These are phyloP conservation scores for Crotalus tigris DNA, from an alignment of 2,113 vertebrate genomes.

Conservation along the genomic window DNA sequence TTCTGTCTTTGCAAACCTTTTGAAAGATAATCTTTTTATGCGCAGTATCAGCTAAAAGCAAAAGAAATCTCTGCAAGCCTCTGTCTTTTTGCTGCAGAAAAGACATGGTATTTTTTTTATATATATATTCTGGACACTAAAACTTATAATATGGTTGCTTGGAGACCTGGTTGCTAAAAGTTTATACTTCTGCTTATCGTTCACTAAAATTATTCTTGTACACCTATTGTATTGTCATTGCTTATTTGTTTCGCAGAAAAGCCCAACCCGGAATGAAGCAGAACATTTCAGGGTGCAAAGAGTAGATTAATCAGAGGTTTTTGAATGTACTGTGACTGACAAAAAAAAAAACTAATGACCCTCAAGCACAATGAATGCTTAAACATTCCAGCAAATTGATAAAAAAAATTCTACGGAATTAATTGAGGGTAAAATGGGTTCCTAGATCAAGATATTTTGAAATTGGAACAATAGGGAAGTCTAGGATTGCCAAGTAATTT, in stretches of 20 bases:
- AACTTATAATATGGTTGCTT: not conserved
- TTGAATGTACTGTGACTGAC: not conserved
- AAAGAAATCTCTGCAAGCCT: not conserved
- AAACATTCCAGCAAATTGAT: not conserved
- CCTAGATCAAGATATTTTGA: not conserved
- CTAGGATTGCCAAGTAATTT: not conserved
- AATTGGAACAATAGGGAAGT: not conserved
- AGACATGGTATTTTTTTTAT: not conserved
- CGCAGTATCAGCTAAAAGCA: not conserved
- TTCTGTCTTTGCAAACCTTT: not conserved
- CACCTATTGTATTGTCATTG: not conserved
- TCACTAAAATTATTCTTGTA: not conserved
- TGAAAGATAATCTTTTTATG: not conserved
- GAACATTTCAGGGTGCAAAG: not conserved
- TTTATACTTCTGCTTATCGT: not conserved
- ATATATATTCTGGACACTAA: not conserved
- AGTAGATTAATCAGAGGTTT: constrained; percentile 1
- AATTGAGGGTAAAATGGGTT: not conserved
- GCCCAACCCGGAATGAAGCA: not conserved
- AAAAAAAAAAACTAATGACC: not conserved
- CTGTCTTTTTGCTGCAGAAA: not conserved
- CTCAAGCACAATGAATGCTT: not conserved
- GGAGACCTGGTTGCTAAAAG: not conserved
- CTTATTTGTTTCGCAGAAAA: not conserved
- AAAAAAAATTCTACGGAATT: not conserved